Conservation (phyloP, 2,888 invertebrate genomes). For the Thecocarcelia acutangulata region DNA sequence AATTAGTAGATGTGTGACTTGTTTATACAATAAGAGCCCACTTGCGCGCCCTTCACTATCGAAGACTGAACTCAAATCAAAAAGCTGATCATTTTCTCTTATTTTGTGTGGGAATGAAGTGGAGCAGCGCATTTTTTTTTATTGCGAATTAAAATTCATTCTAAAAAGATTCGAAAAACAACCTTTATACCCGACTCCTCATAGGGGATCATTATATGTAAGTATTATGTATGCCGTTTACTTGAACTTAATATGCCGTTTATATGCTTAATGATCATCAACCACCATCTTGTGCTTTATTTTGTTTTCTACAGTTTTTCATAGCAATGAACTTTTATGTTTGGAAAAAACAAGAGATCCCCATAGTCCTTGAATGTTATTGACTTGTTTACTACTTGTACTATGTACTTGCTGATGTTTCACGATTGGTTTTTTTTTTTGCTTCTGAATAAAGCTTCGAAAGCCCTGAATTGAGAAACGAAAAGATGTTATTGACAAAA, state of each 20-base stretch:
- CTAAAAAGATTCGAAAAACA: slow-evolving; percentile 19
- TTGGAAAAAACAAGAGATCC: slow-evolving; percentile 43
- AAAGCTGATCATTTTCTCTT: slow-evolving; percentile 30
- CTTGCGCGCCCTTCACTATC: slow-evolving; percentile 35
- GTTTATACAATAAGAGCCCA: slow-evolving; percentile 11
- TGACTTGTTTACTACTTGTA: slow-evolving; percentile 64
- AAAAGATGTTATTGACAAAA: slow-evolving; percentile 6
- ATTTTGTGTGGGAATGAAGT: slow-evolving; percentile 37
- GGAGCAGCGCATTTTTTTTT: slow-evolving; percentile 4
- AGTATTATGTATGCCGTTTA: not conserved
- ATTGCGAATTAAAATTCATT: slow-evolving; percentile 42
- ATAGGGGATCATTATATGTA: slow-evolving; percentile 14
- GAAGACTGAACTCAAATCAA: not conserved
- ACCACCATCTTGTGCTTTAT: slow-evolving; percentile 1
- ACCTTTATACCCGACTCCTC: not conserved
- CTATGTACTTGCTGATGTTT: slow-evolving; percentile 39
- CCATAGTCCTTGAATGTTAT: slow-evolving; percentile 66
- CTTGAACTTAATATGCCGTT: not conserved
- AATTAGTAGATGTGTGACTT: slow-evolving; percentile 56
- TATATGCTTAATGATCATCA: slow-evolving; percentile 7
- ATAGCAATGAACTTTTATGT: slow-evolving; percentile 62
- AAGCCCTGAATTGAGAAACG: slow-evolving; percentile 21
- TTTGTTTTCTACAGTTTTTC: slow-evolving; percentile 9
- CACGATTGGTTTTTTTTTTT: slow-evolving; percentile 10
- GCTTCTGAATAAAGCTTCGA: slow-evolving; percentile 34